Evolutionary conservation across 1,140 invertebrate genomes (phyloP).

Genomic region (Campoletis sonorensis): DNA sequence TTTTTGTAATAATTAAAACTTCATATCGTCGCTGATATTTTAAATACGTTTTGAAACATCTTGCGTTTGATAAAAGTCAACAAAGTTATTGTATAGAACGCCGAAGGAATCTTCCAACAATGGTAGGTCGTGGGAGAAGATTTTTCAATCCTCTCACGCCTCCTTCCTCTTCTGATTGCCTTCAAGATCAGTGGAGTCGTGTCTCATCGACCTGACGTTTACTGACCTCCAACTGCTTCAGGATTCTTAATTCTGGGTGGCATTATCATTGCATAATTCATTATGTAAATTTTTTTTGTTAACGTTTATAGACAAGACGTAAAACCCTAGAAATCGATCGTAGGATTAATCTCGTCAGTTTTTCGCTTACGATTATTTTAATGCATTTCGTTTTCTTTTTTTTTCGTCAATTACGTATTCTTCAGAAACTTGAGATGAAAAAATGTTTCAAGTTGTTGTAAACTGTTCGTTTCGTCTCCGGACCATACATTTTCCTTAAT

Average conservation of each 20-base stretch:
- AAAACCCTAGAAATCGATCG: too few species aligned
- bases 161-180: slow-evolving; percentile 57
- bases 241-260: neutral
- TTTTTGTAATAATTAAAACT: neutral
- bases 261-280: neutral
- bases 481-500: neutral
- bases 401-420: too few species aligned
- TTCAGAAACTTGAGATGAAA: too few species aligned
- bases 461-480: too few species aligned
- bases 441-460: too few species aligned
- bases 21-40: neutral
- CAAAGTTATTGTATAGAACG: neutral
- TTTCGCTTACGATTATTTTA: too few species aligned
- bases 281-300: slow-evolving; percentile 10
- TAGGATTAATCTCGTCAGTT: too few species aligned
- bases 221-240: slow-evolving; percentile 59
- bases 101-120: slow-evolving; percentile 57
- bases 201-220: slow-evolving; percentile 65
- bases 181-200: slow-evolving; percentile 53
- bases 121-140: slow-evolving; percentile 70
- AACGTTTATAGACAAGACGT: neutral
- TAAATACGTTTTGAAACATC: neutral
- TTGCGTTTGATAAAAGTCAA: neutral
- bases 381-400: too few species aligned
- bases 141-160: slow-evolving; percentile 65